Percentiles rank a stretch among this genome's conserved stretches.
phyloP scores from a whole-genome alignment of 1,140 invertebrate genomes.

The Acyrthosiphon pisum region DNA sequence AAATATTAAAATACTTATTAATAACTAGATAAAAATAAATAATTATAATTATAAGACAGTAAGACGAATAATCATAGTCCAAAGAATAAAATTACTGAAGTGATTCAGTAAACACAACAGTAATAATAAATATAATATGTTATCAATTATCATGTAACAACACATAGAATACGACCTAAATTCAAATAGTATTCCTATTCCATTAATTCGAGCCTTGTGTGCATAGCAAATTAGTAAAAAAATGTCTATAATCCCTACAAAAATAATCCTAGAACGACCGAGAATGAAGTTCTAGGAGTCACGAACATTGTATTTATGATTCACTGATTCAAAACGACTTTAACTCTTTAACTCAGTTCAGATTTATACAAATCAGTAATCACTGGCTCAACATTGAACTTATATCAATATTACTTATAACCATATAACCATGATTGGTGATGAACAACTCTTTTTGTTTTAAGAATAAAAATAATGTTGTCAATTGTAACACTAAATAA shows the following conservation, averaged over 20 bases:
- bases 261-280: neutral
- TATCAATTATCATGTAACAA: neutral
- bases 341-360: neutral
- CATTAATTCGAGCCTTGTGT: neutral
- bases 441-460: no score
- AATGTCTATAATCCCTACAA: neutral
- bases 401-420: neutral
- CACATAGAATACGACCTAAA: neutral
- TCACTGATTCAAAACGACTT: neutral
- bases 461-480: neutral
- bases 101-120: neutral
- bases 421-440: neutral
- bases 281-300: neutral
- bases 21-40: neutral
- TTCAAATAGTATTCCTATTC: neutral
- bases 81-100: neutral
- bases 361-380: conserved; percentile 1
- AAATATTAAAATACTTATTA: neutral
- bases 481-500: neutral
- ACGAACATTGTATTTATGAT: neutral
- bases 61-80: neutral
- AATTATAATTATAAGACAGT: no score
- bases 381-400: neutral
- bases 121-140: neutral
- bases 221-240: neutral